Base-by-base conservation (phyloP, 2,113 vertebrate species). In the Chaetodon trifascialis region DNA sequence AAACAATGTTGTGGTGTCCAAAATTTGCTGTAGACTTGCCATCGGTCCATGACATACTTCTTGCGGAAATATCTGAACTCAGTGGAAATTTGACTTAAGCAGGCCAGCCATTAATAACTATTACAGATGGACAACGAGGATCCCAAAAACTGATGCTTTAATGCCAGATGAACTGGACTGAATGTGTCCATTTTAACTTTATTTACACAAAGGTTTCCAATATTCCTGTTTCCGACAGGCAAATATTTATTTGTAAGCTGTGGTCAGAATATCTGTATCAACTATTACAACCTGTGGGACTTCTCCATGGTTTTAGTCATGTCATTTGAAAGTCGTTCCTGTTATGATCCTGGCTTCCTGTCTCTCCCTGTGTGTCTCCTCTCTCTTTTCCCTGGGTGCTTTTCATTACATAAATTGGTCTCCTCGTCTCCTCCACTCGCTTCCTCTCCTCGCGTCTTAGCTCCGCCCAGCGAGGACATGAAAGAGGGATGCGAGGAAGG, bases 41-140 rank as follows among this genome's bases (percentile, higher is more conserved):
- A 83, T 73, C 46, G 7, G 42, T 62, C 63, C 66, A 65, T 71
- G 77, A 88, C 80, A 77, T 51, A 81, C 79, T 80, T 90, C 73
- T 56, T 78, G 54, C 68, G 72, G 56, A 85, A 85, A 84, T 75
- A 75, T 76, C 52, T 66, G 44, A 76, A 83, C 59, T 9, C 16
- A 79, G 68, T 80, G 87, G 84, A 90, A 85, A 92, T 76, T 11
- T 70, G 58, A 86, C 38, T 71, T 17, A 58, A 85, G 69, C 46
- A 25, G 73, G 63, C 55, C 75, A 83, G 58, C 40, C 0, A 49
- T 79, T 87, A 87, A 93, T 91, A 70, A 76, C 76, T 83, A 67
- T 77, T 68, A 65, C 88, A 94, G 90, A 86, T 86, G 84, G 77
- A 52, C 68, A 30, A 23, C 68, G 62, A 82, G 76, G 54, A 84